Percentiles rank a stretch among this genome's conserved stretches.
Conservation (phyloP, 1,140 invertebrate species). For the Drosophila arizonae region DNA sequence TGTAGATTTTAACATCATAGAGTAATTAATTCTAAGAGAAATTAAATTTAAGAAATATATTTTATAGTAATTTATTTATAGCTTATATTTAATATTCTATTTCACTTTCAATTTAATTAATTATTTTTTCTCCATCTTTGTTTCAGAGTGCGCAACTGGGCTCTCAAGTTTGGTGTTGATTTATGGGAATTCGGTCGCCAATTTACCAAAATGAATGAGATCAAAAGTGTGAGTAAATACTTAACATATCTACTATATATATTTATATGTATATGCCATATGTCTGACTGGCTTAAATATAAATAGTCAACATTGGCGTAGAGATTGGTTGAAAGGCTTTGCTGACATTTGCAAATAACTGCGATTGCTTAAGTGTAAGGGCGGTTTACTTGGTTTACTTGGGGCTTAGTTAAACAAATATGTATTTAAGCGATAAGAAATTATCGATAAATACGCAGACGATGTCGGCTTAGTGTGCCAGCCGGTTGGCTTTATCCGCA, state of each 20-base stretch:
- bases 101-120: conserved; percentile 8
- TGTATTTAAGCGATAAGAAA: conserved; percentile 64
- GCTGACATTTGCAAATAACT: conserved; percentile 50
- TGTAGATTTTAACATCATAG: no score
- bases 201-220: conserved; percentile 93
- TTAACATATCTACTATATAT: conserved; percentile 22
- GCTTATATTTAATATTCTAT: no score
- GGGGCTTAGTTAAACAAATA: conserved; percentile 58
- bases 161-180: conserved; percentile 93
- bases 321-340: conserved; percentile 14
- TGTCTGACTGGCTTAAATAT: conserved; percentile 21
- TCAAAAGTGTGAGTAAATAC: conserved; percentile 89
- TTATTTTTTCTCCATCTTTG: conserved; percentile 79
- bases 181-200: conserved; percentile 93
- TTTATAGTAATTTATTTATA: no score
- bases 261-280: conserved; percentile 18
- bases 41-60: no score
- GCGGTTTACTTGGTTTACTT: conserved; percentile 14
- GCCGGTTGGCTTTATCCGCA: conserved; percentile 49
- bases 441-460: conserved; percentile 66
- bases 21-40: no score
- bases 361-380: conserved; percentile 30
- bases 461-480: conserved; percentile 51
- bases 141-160: conserved; percentile 95
- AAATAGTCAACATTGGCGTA: conserved; percentile 16